These are phyloP conservation scores for Psephotus haematonotus DNA, from an alignment of 2,113 vertebrate genomes.

Conservation along the genomic window DNA sequence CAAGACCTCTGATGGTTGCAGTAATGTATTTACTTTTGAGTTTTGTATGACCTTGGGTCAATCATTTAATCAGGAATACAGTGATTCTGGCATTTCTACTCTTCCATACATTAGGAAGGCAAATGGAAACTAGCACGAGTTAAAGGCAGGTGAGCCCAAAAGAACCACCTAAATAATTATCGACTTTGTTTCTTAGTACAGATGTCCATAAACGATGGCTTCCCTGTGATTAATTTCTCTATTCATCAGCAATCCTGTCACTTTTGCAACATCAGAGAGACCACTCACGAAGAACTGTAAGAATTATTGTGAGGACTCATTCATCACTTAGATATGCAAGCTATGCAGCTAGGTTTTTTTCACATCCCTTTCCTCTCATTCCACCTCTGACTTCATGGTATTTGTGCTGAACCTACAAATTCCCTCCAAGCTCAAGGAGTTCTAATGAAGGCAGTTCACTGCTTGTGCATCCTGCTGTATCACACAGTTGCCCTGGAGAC, in stretches of 20 bases:
- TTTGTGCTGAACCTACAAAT: not conserved
- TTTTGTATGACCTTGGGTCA: not conserved
- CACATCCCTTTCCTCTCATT: not conserved
- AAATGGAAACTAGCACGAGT: not conserved
- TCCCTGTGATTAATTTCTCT: not conserved
- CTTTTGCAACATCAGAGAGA: not conserved
- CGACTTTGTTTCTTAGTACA: not conserved
- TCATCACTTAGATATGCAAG: not conserved
- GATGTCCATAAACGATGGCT: not conserved
- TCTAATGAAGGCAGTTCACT: not conserved
- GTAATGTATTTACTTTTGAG: not conserved
- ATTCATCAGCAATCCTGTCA: not conserved
- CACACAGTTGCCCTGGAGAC: not conserved
- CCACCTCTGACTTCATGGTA: not conserved
- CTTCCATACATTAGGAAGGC: not conserved
- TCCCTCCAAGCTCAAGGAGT: not conserved
- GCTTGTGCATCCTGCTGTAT: not conserved
- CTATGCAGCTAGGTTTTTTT: not conserved
- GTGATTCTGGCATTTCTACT: not conserved
- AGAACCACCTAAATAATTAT: not conserved
- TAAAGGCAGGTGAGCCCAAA: not conserved
- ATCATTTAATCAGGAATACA: not conserved
- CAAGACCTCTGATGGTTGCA: not conserved
- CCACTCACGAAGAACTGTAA: not conserved
- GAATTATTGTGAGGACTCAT: not conserved